Base-by-base conservation (phyloP, 2,888 invertebrate species). In the Orchesellides sinensis region DNA sequence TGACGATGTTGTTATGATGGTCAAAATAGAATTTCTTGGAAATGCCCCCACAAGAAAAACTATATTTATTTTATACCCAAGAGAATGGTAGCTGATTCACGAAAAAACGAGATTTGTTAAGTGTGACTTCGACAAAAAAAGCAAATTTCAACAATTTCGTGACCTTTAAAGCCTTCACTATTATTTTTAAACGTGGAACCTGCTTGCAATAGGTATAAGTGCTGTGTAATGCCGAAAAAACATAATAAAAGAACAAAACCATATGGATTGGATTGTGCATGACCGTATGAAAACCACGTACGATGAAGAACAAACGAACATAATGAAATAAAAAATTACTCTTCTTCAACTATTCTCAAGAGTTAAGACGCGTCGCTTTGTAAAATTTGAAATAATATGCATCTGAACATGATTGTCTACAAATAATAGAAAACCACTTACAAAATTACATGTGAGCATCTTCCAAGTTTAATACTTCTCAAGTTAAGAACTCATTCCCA, bases 81-180 rank as follows among this genome's bases (percentile, higher is more conserved):
- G 40, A 14, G 14, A 40, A n/a, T n/a, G n/a, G 40, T 40, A 40
- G 40, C 49, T 17, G 17, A 17, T 17, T 17, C 19, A 70, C 40
- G 35, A 68, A 68, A 56, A 54, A 45, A 35, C 35, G 29, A 47
- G 21, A 49, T n/a, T 27, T 35, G n/a, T n/a, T 68, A n/a, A n/a
- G 19, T 29, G 12, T 49, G 68, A 68, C 56, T 70, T 70, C 35
- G 2, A 59, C 3, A 25, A 47, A 49, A 49, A 45, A 59, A 4
- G n/a, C 3, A 69, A n/a, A n/a, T n/a, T n/a, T n/a, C n/a, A n/a
- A n/a, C n/a, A n/a, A 52, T 25, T 47, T 73, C 73, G 73, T 73
- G 73, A 73, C 73, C 73, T 73, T 49, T 73, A 35, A 25, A 73
- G 47, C 73, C 73, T 73, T 73, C 73, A 61, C 27, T 19, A 32